Conservation (phyloP, 1,140 invertebrate genomes). For the Adelges cooleyi region DNA sequence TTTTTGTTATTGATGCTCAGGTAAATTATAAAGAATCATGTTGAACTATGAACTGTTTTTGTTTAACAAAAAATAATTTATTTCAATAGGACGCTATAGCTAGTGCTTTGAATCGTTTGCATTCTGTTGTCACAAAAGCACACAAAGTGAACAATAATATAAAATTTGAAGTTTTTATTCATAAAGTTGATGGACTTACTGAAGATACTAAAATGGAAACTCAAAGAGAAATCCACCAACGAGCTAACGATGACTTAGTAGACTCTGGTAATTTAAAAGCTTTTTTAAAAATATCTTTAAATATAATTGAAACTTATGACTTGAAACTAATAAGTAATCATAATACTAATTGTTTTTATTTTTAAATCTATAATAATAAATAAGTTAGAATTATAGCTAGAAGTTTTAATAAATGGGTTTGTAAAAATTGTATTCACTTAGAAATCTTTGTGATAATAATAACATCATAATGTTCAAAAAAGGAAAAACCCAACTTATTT, state of each 20-base stretch:
- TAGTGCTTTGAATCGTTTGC: slow-evolving; percentile 86
- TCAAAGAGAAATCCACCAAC: slow-evolving; percentile 93
- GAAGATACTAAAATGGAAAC: slow-evolving; percentile 99
- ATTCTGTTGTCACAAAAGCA: slow-evolving; percentile 84
- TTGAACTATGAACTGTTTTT: neutral
- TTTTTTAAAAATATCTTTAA: too few relatives aligned
- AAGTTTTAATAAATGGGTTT: too few relatives aligned
- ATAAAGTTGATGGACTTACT: slow-evolving; percentile 96
- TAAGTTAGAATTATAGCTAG: too few relatives aligned
- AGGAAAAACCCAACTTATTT: too few relatives aligned
- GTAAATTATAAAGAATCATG: slow-evolving; percentile 40
- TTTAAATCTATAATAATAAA: too few relatives aligned
- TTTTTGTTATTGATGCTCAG: slow-evolving; percentile 99
- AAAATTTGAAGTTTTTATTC: slow-evolving; percentile 98
- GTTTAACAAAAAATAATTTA: slow-evolving; percentile 37
- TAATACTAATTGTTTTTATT: too few relatives aligned
- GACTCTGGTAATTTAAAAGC: slow-evolving; percentile 57
- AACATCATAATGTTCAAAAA: too few relatives aligned
- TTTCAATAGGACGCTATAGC: slow-evolving; percentile 95
- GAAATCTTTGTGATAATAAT: too few relatives aligned
- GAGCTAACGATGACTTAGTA: slow-evolving; percentile 85
- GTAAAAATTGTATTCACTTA: too few relatives aligned
- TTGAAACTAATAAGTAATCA: too few relatives aligned
- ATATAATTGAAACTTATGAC: too few relatives aligned
- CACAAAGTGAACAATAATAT: slow-evolving; percentile 93